phyloP scores from a whole-genome alignment of 2,888 invertebrate species.

The Yponomeuta plumbellus region DNA sequence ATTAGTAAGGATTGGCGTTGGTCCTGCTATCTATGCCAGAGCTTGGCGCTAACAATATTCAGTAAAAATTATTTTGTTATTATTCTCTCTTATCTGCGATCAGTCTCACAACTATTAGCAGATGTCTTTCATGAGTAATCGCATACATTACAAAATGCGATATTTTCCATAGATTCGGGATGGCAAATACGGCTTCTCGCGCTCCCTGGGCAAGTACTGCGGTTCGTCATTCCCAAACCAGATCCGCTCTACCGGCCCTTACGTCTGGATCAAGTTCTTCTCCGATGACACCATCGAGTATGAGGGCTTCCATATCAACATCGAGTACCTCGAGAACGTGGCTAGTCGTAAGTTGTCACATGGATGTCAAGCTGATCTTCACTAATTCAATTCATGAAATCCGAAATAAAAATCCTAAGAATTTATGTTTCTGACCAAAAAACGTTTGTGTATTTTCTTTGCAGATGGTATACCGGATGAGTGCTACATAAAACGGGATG shows the following conservation, averaged over 20 bases:
- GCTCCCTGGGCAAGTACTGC: constrained; percentile 47
- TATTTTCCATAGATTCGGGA: constrained; percentile 49
- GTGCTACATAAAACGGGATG: constrained; percentile 30
- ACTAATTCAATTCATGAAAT: no score
- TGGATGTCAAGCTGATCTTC: no score
- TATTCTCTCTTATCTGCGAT: no score
- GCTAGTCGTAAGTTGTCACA: constrained; percentile 34
- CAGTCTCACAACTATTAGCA: no score
- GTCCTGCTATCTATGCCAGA: no score
- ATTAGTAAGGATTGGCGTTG: no score
- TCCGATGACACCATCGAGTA: constrained; percentile 66
- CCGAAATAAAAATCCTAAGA: no score
- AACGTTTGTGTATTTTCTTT: constrained; percentile 10
- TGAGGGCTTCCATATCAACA: constrained; percentile 59
- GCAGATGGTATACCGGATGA: constrained; percentile 35
- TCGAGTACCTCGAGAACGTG: constrained; percentile 29
- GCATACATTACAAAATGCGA: no score
- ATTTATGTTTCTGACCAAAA: no score
- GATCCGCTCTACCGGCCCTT: constrained; percentile 51
- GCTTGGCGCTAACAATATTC: no score
- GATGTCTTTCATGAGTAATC: no score
- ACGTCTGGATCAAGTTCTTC: constrained; percentile 50
- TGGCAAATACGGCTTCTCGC: constrained; percentile 51
- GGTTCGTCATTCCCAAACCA: constrained; percentile 54
- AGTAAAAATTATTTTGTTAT: no score